Evolutionary conservation across 2,797 vertebrate genomes (phyloP).

Genomic region (Hipposideros larvatus): DNA sequence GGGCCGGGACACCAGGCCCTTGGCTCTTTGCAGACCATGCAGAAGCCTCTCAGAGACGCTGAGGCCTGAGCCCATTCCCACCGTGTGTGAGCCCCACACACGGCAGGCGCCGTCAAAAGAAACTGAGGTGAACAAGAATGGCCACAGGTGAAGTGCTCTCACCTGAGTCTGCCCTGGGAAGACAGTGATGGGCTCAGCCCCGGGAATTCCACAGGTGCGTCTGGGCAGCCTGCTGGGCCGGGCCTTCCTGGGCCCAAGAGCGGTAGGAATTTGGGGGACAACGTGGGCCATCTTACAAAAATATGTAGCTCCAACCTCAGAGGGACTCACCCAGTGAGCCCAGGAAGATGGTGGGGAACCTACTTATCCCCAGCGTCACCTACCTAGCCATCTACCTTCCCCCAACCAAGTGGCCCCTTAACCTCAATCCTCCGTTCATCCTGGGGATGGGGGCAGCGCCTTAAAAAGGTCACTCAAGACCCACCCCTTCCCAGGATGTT

Average conservation of each 20-base stretch:
- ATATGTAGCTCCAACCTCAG: neutral
- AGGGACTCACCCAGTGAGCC: neutral
- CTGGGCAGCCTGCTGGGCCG: neutral
- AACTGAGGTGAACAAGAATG: fast-evolving
- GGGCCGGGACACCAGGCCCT: fast-evolving
- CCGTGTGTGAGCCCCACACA: fast-evolving
- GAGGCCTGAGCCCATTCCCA: neutral
- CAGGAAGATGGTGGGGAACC: neutral
- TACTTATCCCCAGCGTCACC: neutral
- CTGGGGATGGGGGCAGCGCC: neutral
- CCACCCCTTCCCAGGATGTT: neutral
- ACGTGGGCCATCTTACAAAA: neutral
- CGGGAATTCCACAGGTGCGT: neutral
- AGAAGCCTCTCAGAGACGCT: neutral
- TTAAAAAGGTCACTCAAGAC: neutral
- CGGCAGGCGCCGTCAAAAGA: fast-evolving
- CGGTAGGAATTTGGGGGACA: neutral
- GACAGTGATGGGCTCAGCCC: neutral
- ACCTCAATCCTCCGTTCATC: fast-evolving
- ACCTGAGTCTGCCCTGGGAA: neutral
- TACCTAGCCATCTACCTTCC: no score
- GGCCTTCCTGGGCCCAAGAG: no score
- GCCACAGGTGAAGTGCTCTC: neutral
- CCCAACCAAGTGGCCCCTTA: neutral
- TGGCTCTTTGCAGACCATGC: fast-evolving